Evolutionary conservation across 2,797 vertebrate genomes (phyloP).

Genomic region (Rhyacichthys aspro): DNA sequence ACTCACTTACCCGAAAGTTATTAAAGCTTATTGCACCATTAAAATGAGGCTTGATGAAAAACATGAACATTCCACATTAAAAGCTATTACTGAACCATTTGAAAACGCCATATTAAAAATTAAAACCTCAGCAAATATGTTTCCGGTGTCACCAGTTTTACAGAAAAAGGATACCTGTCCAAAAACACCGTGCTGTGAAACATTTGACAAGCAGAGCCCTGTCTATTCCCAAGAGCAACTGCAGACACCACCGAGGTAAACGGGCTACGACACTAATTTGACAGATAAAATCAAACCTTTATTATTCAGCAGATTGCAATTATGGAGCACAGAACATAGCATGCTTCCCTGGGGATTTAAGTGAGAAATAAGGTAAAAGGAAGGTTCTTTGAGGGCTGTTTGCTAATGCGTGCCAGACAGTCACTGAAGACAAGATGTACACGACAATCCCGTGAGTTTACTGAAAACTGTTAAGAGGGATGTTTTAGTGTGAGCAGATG

Average conservation of each 20-base stretch:
- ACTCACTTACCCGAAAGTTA: slow-evolving; percentile 14
- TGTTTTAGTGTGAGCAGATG: slow-evolving; percentile 58
- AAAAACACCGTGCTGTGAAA: background rate
- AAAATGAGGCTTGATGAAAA: background rate
- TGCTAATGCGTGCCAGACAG: slow-evolving; percentile 24
- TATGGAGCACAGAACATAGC: slow-evolving; percentile 27
- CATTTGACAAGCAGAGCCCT: background rate
- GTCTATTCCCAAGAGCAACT: slow-evolving; percentile 1
- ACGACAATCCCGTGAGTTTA: slow-evolving; percentile 37
- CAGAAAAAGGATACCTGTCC: background rate
- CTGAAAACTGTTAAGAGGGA: slow-evolving; percentile 29
- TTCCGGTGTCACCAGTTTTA: background rate
- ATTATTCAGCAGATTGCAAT: slow-evolving; percentile 20
- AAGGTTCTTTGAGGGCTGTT: slow-evolving; percentile 24
- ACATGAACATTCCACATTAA: no score
- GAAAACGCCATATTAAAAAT: no score
- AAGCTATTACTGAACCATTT: no score
- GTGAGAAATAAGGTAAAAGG: slow-evolving; percentile 29
- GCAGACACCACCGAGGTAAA: background rate
- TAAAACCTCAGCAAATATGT: background rate
- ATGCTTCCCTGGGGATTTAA: slow-evolving; percentile 28
- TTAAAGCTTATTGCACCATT: no score
- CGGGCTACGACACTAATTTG: background rate
- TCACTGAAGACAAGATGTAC: slow-evolving; percentile 27
- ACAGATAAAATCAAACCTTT: slow-evolving; percentile 5